Base-by-base conservation (phyloP, 2,888 invertebrate species). In the Eugnorisma glareosa region DNA sequence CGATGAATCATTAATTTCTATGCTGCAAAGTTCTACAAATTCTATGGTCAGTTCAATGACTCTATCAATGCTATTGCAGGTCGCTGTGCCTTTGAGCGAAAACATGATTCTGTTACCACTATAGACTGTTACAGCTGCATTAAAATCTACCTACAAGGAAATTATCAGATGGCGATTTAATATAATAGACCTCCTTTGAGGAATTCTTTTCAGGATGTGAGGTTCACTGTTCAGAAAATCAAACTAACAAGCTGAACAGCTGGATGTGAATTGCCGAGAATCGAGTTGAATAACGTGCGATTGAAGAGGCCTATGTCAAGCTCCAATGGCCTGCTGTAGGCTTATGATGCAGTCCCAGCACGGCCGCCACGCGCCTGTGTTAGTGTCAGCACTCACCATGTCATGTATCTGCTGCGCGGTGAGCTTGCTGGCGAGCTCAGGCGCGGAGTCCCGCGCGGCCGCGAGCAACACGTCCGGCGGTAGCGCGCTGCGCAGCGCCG, bases 401-500 rank as follows among this genome's bases (percentile, higher is more conserved):
- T 97, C 97, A 94, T 99, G 99, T 86, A 99, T 98, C 94, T 98
- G 98, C 51, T 97, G 97, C 7, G 98, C 97, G 35, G 97, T 97
- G 87, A 98, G 96, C 88, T 97, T 97, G 73, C 97, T 97, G 92
- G 98, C 99, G 79, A 99, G 97, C 90, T 98, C 98, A 91, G 98
- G 98, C 67, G 99, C 99, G 82, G 98, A 98, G 92, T 98, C 98
- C 95, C 99, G 98, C 31, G 99, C 99, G 86, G 98, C 97, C 77
- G 98, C 98, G 97, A 99, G 99, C 87, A 99, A 97, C 85, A 98
- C 98, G 91, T 99, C 99, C 91, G 98, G 98, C 83, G 97, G 96
- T 78, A 97, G 94, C 81, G 95, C 97, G 92, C 95, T 94, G 88
- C 95, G 94, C 89, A 97, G 94, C 82, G 97, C 97, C 83, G 97